Evolutionary conservation across 1,140 invertebrate species (phyloP), one percentile per base, ranked within the genome.

Genomic region (Ceratina australensis): DNA sequence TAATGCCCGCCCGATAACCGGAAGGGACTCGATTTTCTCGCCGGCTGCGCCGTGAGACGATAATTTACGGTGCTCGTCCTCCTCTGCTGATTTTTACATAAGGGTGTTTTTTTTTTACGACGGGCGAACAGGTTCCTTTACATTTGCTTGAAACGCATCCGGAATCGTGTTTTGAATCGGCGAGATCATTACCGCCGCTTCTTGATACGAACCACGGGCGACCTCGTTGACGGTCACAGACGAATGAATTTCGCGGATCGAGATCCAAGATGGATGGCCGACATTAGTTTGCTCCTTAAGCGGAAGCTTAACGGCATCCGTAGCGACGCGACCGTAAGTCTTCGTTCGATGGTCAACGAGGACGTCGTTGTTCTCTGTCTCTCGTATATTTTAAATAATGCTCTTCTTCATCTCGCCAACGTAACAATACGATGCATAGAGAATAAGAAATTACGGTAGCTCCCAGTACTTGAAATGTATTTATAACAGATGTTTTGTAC

Each of bases 261-360:
- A 24, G 33, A 71, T 42, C 56, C 33, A 65, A 72, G 78, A 80
- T 20, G 59, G 57, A 83, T 79, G 28, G 24, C 64, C 49, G 59
- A 49, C 77, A 78, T 69, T 68, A 56, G 65, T 54, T 42, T 73
- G 59, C 49, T 79, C 67, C 76, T 83, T 83, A 83, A 82, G 57
- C 72, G 67, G 80, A 75, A 83, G 76, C 63, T 47, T 84, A 82
- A 84, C 80, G 82, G 77, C 79, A 82, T 72, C 52, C 42, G 24
- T 33, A 26, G 75, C 76, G 82, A 82, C 63, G 61, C n/a, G 28
- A 50, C 16, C 52, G 66, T 81, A 81, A 81, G 22, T 82, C 80
- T 72, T 82, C 56, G 71, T 84, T 57, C 47, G 57, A n/a, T 49
- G 52, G 50, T 42, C 42, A 59, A 33, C 18, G 52, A 59, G 42